phyloP scores from a whole-genome alignment of 2,888 invertebrate genomes.

The Camptogramma bilineatum region DNA sequence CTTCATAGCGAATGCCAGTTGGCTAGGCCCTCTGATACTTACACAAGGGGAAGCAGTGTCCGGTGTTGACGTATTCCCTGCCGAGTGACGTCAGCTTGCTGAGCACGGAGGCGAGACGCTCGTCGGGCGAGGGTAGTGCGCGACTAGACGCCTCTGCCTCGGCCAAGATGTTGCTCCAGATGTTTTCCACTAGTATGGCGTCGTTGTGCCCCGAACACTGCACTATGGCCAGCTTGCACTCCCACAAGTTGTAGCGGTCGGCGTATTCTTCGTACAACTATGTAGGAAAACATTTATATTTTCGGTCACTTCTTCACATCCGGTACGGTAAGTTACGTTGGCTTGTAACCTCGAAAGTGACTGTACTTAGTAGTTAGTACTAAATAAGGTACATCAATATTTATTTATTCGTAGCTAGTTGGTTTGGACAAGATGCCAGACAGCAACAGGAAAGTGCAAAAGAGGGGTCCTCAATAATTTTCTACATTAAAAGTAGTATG shows the following conservation, averaged over 20 bases:
- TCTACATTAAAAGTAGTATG: too few species aligned
- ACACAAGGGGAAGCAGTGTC: conserved; percentile 95
- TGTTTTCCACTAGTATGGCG: conserved; percentile 92
- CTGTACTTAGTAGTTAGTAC: too few species aligned
- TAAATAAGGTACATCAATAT: too few species aligned
- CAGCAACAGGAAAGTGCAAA: too few species aligned
- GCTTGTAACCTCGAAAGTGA: neutral
- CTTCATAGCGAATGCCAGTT: too few species aligned
- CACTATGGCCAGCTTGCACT: conserved; percentile 97
- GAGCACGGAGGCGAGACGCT: conserved; percentile 89
- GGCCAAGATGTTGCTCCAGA: conserved; percentile 94
- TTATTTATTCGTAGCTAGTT: too few species aligned
- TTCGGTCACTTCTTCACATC: neutral
- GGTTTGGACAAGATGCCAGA: too few species aligned
- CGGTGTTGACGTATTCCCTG: conserved; percentile 91
- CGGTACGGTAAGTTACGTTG: neutral
- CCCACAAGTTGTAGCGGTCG: conserved; percentile 95
- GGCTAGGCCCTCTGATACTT: too few species aligned
- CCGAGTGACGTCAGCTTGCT: conserved; percentile 92
- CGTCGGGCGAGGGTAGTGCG: conserved; percentile 71
- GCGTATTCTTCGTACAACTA: conserved; percentile 96
- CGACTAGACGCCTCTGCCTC: conserved; percentile 84
- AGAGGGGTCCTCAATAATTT: too few species aligned
- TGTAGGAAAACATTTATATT: neutral
- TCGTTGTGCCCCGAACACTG: conserved; percentile 98